phyloP scores from a whole-genome alignment of 2,113 vertebrate genomes.

The Rutilus rutilus region DNA sequence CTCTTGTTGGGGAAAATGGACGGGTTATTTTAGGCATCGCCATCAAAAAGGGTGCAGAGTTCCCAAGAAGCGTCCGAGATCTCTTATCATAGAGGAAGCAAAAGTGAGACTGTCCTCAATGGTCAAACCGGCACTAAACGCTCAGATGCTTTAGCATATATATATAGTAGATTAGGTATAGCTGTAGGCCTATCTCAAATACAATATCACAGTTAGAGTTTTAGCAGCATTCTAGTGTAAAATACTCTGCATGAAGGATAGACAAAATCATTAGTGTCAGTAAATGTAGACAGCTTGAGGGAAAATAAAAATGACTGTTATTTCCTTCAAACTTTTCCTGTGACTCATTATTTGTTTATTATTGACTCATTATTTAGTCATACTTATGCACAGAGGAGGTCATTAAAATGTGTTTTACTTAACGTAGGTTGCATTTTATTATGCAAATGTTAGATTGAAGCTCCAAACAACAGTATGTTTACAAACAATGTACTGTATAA shows the following conservation, averaged over 20 bases:
- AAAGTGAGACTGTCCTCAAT: slow-evolving; percentile 64
- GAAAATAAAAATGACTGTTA: slow-evolving; percentile 14
- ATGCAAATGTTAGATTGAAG: background rate
- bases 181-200: background rate
- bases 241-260: slow-evolving; percentile 54
- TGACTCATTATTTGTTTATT: slow-evolving; percentile 19
- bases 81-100: slow-evolving; percentile 70
- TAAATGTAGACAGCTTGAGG: slow-evolving; percentile 72
- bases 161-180: too few species aligned
- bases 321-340: slow-evolving; percentile 1
- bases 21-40: slow-evolving; percentile 66
- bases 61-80: slow-evolving; percentile 49
- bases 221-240: slow-evolving; percentile 5
- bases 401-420: slow-evolving; percentile 2
- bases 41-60: slow-evolving; percentile 63
- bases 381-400: background rate
- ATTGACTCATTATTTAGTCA: background rate
- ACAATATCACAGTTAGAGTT: background rate
- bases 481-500: background rate
- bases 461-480: background rate
- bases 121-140: background rate
- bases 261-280: slow-evolving; percentile 65
- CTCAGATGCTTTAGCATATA: background rate
- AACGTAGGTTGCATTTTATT: background rate
- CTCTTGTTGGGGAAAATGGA: slow-evolving; percentile 57